phyloP scores from a whole-genome alignment of 2,113 vertebrate species.

The Hyperoodon ampullatus region DNA sequence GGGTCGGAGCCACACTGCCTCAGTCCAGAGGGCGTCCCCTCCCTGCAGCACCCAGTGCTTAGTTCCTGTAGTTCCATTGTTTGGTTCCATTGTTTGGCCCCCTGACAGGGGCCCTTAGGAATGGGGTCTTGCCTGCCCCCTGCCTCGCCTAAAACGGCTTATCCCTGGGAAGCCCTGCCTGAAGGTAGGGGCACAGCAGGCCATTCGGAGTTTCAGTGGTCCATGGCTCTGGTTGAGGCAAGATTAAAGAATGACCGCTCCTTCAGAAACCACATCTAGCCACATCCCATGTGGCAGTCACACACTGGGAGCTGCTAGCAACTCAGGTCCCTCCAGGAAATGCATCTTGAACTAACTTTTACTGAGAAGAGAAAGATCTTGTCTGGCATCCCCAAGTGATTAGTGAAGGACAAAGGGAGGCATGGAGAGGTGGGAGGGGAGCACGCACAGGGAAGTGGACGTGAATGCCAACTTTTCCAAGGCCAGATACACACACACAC shows the following conservation, averaged over 20 bases:
- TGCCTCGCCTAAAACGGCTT: no score
- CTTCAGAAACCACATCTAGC: not conserved
- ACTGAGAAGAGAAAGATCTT: not conserved
- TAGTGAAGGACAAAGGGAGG: not conserved
- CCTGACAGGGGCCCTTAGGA: not conserved
- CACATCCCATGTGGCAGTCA: not conserved
- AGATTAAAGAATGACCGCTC: not conserved
- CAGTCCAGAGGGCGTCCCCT: not conserved
- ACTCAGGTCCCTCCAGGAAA: not conserved
- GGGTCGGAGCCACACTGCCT: accelerated
- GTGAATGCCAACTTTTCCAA: not conserved
- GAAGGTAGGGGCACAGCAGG: not conserved
- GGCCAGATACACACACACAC: not conserved
- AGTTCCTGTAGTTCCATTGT: not conserved
- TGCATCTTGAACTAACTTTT: not conserved
- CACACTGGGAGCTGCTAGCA: not conserved
- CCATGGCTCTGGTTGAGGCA: not conserved
- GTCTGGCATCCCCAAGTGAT: not conserved
- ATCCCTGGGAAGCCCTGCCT: not conserved
- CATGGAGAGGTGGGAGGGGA: not conserved
- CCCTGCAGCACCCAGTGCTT: not conserved
- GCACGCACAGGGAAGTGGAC: not conserved
- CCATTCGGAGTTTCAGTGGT: not conserved
- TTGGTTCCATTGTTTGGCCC: no score
- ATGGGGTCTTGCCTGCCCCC: not conserved